phyloP scores from a whole-genome alignment of 1,140 invertebrate genomes.

The Antheraea mylitta region DNA sequence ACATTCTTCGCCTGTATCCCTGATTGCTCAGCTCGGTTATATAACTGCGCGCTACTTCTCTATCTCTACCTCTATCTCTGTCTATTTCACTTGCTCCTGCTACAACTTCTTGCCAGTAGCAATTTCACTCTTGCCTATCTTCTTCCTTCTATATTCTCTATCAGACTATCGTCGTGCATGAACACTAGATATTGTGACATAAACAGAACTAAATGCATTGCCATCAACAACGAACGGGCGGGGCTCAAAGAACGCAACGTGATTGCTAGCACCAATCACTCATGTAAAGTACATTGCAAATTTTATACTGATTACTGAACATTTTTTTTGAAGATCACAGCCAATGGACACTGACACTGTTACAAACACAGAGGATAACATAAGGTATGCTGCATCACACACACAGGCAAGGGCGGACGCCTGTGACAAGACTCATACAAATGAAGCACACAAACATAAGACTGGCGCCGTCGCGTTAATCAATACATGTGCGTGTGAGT shows the following conservation, averaged over 20 bases:
- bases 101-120: slow-evolving; percentile 74
- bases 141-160: slow-evolving; percentile 73
- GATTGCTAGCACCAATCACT: slow-evolving; percentile 47
- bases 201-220: slow-evolving; percentile 65
- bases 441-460: slow-evolving; percentile 68
- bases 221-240: slow-evolving; percentile 54
- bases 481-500: slow-evolving; percentile 80
- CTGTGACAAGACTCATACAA: slow-evolving; percentile 54
- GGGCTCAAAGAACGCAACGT: slow-evolving; percentile 60
- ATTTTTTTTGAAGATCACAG: slow-evolving; percentile 56
- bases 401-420: slow-evolving; percentile 47
- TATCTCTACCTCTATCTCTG: slow-evolving; percentile 66
- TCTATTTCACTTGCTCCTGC: slow-evolving; percentile 73
- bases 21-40: slow-evolving; percentile 64
- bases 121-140: slow-evolving; percentile 65
- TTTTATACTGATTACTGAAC: slow-evolving; percentile 46
- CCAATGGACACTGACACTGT: slow-evolving; percentile 65
- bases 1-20: slow-evolving; percentile 60
- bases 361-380: slow-evolving; percentile 70
- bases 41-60: slow-evolving; percentile 70
- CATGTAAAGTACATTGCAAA: slow-evolving; percentile 45
- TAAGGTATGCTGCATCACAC: slow-evolving; percentile 61
- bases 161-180: slow-evolving; percentile 75
- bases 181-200: slow-evolving; percentile 78
- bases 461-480: slow-evolving; percentile 74